Base-by-base conservation (phyloP, 2,888 invertebrate genomes). In the Pyrrhia umbra region DNA sequence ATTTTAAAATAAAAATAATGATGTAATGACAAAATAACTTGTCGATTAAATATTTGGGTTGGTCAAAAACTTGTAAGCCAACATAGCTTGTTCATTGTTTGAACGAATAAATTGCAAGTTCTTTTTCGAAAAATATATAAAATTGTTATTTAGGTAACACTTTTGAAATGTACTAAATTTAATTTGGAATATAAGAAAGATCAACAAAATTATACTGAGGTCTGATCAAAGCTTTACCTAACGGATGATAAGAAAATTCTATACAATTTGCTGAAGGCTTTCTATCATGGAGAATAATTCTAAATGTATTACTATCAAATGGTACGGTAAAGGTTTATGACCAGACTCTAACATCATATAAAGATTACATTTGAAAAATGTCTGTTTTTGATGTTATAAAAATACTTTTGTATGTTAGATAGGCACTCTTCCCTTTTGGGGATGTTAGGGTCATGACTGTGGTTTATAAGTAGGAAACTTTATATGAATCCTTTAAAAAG, bases 381-480 rank as follows among this genome's bases (percentile, higher is more conserved):
- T 4, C 4, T 6, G 34, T 34, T 34, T 34, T 13, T 34, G 34
- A 34, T 9, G 34, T 34, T n/a, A 34, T 13, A 0, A n/a, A 34
- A 34, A 34, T n/a, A 27, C n/a, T 37, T 37, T 37, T 37, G 37
- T 37, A 37, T 16, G n/a, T 34, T 34, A 34, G 34, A 34, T 34
- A 34, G 34, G 34, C 34, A 34, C 34, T n/a, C 34, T 34, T 34
- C 34, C 34, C 34, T 34, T n/a, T 34, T 34, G n/a, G 34, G 34
- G 34, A 34, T 34, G 34, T 13, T n/a, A 34, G 34, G 34, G 34
- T 34, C 6, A 34, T n/a, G 34, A 34, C 34, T 34, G 34, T 34
- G 34, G 34, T 34, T 34, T 34, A 34, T 27, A 9, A 13, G 13
- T 34, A 34, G 34, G 34, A n/a, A 34, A 34, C 34, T 34, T 34